Conservation (phyloP, 1,140 invertebrate species). For the Goniozus legneri region DNA sequence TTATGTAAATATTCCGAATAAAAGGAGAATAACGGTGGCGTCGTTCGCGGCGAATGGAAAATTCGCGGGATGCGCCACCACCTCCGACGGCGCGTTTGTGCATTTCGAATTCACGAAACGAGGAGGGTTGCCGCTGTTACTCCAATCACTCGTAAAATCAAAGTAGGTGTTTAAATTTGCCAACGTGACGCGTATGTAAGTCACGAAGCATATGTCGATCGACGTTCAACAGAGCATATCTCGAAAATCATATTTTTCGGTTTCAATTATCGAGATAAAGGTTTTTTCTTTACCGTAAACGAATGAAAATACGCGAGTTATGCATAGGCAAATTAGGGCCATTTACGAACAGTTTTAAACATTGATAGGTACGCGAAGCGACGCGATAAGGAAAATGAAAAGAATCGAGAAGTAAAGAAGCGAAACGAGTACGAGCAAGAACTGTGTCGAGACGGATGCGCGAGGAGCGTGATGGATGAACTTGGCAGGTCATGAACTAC, state of each 20-base stretch:
- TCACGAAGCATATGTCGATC: too few relatives aligned
- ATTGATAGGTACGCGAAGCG: conserved; percentile 33
- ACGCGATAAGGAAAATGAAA: conserved; percentile 22
- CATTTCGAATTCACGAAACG: too few relatives aligned
- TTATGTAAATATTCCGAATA: conserved; percentile 46
- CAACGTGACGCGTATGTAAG: conserved; percentile 28
- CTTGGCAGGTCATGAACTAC: conserved; percentile 30
- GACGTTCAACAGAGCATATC: too few relatives aligned
- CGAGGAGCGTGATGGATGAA: conserved; percentile 43
- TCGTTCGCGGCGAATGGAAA: conserved; percentile 10
- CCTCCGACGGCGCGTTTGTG: too few relatives aligned
- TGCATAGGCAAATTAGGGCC: conserved; percentile 31
- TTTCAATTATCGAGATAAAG: too few relatives aligned
- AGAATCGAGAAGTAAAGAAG: conserved; percentile 21
- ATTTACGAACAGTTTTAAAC: conserved; percentile 43
- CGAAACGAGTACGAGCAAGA: conserved; percentile 12
- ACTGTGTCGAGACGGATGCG: too few relatives aligned
- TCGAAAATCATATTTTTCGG: too few relatives aligned
- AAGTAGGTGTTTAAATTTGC: conserved; percentile 46
- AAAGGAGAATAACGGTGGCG: conserved; percentile 17
- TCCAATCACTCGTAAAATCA: conserved; percentile 44
- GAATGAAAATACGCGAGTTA: conserved; percentile 1
- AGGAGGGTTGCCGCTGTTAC: conserved; percentile 30
- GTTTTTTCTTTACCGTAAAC: too few relatives aligned
- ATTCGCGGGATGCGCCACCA: conserved; percentile 3